Evolutionary conservation across 1,140 invertebrate genomes (phyloP), one percentile per base, ranked within the genome.

Genomic region (Rhynchophorus ferrugineus): DNA sequence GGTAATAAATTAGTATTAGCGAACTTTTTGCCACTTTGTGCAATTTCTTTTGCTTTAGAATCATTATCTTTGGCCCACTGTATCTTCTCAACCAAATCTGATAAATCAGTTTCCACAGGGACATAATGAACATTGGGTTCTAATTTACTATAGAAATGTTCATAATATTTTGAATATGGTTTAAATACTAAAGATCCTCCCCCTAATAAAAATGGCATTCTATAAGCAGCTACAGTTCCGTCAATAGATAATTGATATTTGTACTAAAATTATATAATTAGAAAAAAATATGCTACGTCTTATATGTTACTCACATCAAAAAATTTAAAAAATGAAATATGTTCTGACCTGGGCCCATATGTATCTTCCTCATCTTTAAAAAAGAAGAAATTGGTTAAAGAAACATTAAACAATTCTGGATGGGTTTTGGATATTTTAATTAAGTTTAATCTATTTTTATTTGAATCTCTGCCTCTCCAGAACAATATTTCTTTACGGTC

Each of bases 361-460:
- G 84, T 78, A 42, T 82, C 69, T 68, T 90, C 84, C 71, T 92
- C 78, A 64, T 95, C 81, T 49, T 81, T 79, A 66, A 92, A 98
- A 73, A 98, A 98, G 67, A 98, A 98, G 70, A 97, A 96, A 69
- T 95, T 94, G 2, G 94, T 98, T 3, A 98, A 77, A 0, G 90
- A 91, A 8, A 82, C 93, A 76, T 97, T 93, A 49, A 95, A 83
- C 0, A 95, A 67, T 47, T 92, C 78, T 3, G 90, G 84, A 74
- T 93, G 60, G 54, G 81, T 73, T 58, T 81, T 74, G 0, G 86
- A 79, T 55, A 97, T 79, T 48, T 87, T 81, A 11, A 96, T 83
- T 6, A 98, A 74, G 56, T 91, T 75, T 0, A 98, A 74, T 44
- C 95, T 72, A 68, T 91, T 85, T 60, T 79, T 73, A 3, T 89